These are phyloP conservation scores for Torymus auratus DNA, from an alignment of 2,888 invertebrate species.

Conservation along the genomic window DNA sequence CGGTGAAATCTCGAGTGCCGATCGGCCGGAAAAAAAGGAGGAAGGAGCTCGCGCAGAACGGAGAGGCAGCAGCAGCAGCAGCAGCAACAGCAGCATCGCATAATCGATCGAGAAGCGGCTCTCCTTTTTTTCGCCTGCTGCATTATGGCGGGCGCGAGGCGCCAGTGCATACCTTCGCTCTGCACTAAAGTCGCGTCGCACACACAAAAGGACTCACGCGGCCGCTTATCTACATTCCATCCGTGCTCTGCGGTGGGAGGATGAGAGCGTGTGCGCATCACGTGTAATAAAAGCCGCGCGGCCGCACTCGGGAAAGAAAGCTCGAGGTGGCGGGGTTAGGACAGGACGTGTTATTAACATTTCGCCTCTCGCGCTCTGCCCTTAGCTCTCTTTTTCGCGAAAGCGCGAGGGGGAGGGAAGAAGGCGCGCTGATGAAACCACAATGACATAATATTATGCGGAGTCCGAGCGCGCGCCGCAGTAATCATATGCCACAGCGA, in stretches of 20 bases:
- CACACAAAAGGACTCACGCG: conserved; percentile 27
- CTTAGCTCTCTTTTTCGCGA: conserved; percentile 61
- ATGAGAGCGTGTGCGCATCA: background rate
- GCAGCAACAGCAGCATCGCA: background rate
- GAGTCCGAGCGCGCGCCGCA: conserved; percentile 57
- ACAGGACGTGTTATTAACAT: conserved; percentile 69
- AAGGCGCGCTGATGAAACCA: conserved; percentile 64
- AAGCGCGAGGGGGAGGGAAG: conserved; percentile 42
- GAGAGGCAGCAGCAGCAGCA: background rate
- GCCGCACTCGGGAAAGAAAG: conserved; percentile 43
- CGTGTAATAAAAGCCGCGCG: conserved; percentile 46
- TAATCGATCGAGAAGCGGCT: conserved; percentile 42
- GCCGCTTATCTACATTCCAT: conserved; percentile 56
- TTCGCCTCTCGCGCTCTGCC: conserved; percentile 1
- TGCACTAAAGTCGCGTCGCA: background rate
- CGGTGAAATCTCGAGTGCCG: conserved; percentile 40
- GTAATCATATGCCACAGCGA: conserved; percentile 64
- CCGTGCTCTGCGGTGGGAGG: conserved; percentile 17
- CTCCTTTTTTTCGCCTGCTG: background rate
- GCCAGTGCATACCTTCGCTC: conserved; percentile 19
- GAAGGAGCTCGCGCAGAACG: too few species aligned
- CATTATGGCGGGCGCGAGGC: conserved; percentile 27
- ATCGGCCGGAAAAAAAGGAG: conserved; percentile 22
- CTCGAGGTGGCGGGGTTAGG: conserved; percentile 66
- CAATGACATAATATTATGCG: conserved; percentile 70